Conservation (phyloP, 2,797 vertebrate genomes). For the Vespertilio murinus region DNA sequence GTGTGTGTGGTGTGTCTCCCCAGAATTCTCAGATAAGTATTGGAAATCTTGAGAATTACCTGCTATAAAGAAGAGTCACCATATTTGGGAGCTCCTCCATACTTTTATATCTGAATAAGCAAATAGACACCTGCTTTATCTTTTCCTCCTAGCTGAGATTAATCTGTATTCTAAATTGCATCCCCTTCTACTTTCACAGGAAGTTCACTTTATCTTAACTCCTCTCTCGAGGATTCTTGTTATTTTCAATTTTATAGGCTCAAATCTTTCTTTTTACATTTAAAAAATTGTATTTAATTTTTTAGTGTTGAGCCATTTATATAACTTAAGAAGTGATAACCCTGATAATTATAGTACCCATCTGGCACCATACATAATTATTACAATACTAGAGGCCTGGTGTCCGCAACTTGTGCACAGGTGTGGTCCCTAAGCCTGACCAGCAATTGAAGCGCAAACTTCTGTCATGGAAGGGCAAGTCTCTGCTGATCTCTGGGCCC, state of each 20-base stretch:
- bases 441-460: too few relatives aligned
- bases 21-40: conserved; percentile 28
- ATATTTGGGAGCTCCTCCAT: conserved; percentile 41
- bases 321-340: background rate
- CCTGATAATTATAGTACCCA: background rate
- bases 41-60: conserved; percentile 51
- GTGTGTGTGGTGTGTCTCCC: background rate
- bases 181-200: background rate
- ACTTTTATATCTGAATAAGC: conserved; percentile 51
- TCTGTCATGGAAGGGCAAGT: too few relatives aligned
- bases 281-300: background rate
- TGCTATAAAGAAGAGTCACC: conserved; percentile 24
- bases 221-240: background rate
- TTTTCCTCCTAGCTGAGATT: conserved; percentile 34
- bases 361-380: background rate
- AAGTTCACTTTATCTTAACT: background rate
- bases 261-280: background rate
- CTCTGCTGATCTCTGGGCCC: too few relatives aligned
- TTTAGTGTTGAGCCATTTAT: background rate
- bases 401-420: too few relatives aligned
- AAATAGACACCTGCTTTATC: conserved; percentile 50
- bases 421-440: too few relatives aligned
- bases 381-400: background rate
- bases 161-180: conserved; percentile 17
- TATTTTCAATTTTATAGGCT: background rate